These are phyloP conservation scores for Busseola fusca DNA, from an alignment of 2,888 invertebrate species.

Conservation along the genomic window DNA sequence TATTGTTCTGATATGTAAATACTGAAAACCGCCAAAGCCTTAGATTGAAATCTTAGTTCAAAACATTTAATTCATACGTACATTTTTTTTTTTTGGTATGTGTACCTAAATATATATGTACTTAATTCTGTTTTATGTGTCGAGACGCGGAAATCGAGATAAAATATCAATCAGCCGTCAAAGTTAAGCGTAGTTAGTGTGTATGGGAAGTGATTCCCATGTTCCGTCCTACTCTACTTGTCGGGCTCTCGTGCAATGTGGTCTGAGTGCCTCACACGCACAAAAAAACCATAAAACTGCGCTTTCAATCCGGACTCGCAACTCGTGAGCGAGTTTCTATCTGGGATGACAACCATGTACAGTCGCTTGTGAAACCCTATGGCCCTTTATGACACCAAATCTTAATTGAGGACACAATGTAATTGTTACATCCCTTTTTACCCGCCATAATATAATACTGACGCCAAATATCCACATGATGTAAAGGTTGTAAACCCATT, in stretches of 20 bases:
- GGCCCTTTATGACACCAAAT: constrained; percentile 59
- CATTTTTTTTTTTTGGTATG: not conserved
- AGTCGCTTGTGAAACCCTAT: constrained; percentile 65
- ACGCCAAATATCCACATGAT: constrained; percentile 10
- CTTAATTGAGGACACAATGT: constrained; percentile 46
- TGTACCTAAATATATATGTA: not conserved
- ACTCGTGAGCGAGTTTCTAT: constrained; percentile 80
- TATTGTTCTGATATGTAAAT: constrained; percentile 50
- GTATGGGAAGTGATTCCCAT: constrained; percentile 62
- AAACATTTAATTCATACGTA: constrained; percentile 6
- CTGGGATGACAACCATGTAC: constrained; percentile 76
- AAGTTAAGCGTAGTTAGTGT: constrained; percentile 37
- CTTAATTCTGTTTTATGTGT: not conserved
- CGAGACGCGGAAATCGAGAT: constrained; percentile 2
- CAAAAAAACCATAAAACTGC: constrained; percentile 79
- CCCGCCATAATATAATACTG: not conserved
- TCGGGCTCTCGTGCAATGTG: constrained; percentile 69
- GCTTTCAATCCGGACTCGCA: constrained; percentile 85
- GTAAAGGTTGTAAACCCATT: constrained; percentile 23
- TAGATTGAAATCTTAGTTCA: constrained; percentile 18
- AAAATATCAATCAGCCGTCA: constrained; percentile 22
- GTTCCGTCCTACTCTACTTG: constrained; percentile 70
- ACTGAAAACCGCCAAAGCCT: constrained; percentile 29
- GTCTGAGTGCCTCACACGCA: constrained; percentile 61
- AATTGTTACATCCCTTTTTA: constrained; percentile 19